Percentiles rank a stretch among this genome's conserved stretches.
phyloP scores from a whole-genome alignment of 2,888 invertebrate genomes.

The Plagiodera versicolora region DNA sequence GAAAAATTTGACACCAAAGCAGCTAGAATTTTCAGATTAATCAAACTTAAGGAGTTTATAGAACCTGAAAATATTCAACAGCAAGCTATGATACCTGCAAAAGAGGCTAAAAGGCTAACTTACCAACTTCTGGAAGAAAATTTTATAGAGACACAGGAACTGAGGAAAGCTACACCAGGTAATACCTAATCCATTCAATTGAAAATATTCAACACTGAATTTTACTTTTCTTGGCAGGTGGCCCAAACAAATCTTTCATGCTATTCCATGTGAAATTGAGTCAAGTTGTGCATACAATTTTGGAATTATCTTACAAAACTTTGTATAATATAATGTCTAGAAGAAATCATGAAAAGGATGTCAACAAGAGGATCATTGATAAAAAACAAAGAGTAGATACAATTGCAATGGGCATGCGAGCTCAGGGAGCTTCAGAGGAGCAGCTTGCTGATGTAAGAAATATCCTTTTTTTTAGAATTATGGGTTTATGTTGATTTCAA shows the following conservation, averaged over 20 bases:
- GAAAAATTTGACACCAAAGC: conserved; percentile 87
- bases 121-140: conserved; percentile 85
- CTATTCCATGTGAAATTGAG: conserved; percentile 74
- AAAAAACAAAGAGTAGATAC: conserved; percentile 85
- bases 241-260: conserved; percentile 79
- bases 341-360: conserved; percentile 64
- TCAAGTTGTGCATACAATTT: conserved; percentile 68
- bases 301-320: conserved; percentile 73
- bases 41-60: conserved; percentile 76
- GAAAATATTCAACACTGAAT: too few relatives aligned
- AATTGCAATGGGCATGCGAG: conserved; percentile 76
- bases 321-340: conserved; percentile 70
- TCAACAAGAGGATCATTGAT: conserved; percentile 79
- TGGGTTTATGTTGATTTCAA: neutral
- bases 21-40: conserved; percentile 83
- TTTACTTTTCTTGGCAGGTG: conserved; percentile 49
- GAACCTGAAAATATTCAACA: conserved; percentile 93
- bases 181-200: neutral
- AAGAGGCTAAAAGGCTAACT: conserved; percentile 87
- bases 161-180: conserved; percentile 50
- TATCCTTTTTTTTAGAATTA: neutral
- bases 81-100: conserved; percentile 89
- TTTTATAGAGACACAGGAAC: conserved; percentile 68
- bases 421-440: conserved; percentile 75
- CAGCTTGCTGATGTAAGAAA: conserved; percentile 76